Evolutionary conservation across 2,888 invertebrate species (phyloP).

Genomic region (Limenitis camilla): DNA sequence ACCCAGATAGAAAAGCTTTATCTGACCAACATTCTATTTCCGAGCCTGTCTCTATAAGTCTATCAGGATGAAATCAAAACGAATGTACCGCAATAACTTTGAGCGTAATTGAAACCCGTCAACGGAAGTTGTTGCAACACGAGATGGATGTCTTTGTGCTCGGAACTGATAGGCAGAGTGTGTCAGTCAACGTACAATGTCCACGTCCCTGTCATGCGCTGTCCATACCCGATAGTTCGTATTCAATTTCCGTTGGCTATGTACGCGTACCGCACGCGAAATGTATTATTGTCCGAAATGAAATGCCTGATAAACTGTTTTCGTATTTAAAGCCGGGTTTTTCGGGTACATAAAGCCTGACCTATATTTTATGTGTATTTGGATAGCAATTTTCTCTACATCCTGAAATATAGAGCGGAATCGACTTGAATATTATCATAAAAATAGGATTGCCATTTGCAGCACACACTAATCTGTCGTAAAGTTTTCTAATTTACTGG

Average conservation of each 20-base stretch:
- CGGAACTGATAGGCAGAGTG: slow-evolving; percentile 30
- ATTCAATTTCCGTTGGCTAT: slow-evolving; percentile 56
- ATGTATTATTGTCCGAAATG: slow-evolving; percentile 40
- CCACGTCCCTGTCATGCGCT: slow-evolving; percentile 29
- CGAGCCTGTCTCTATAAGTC: slow-evolving; percentile 3
- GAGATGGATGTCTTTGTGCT: slow-evolving; percentile 52
- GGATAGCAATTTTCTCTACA: slow-evolving; percentile 1
- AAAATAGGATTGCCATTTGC: not conserved
- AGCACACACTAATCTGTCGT: slow-evolving; percentile 2
- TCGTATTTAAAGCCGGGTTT: slow-evolving; percentile 10
- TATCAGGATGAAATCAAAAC: slow-evolving; percentile 14
- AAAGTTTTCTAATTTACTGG: not conserved
- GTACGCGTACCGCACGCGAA: slow-evolving; percentile 36
- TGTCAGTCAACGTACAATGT: slow-evolving; percentile 27
- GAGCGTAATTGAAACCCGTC: slow-evolving; percentile 33
- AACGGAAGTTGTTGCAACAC: slow-evolving; percentile 27
- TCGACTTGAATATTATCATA: not conserved
- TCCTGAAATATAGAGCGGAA: slow-evolving; percentile 1
- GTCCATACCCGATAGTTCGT: slow-evolving; percentile 44
- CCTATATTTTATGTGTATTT: not conserved
- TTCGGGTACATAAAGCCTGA: not conserved
- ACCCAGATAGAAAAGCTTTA: not conserved
- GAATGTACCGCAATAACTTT: slow-evolving; percentile 20
- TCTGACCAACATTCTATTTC: not conserved
- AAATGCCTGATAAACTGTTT: slow-evolving; percentile 19